Evolutionary conservation across 2,113 vertebrate species (phyloP).

Genomic region (Misgurnus mizolepis): DNA sequence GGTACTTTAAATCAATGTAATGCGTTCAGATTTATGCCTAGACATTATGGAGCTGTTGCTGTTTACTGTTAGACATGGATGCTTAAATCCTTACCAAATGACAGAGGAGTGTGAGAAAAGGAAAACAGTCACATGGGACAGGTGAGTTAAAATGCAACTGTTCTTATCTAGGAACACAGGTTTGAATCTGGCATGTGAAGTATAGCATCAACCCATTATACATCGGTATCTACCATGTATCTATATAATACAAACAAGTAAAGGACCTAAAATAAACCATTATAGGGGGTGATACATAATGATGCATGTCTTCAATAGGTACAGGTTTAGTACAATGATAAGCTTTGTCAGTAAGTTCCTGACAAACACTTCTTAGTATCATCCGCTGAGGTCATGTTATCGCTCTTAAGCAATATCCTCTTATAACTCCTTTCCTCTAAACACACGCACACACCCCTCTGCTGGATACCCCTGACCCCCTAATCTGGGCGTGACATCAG

Average conservation of each 20-base stretch:
- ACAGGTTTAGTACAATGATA: not conserved
- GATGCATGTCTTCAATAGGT: not conserved
- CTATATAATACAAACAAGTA: no score
- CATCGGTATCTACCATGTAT: no score
- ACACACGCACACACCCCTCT: constrained; percentile 32
- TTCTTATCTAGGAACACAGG: not conserved
- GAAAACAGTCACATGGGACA: not conserved
- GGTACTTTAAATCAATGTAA: constrained; percentile 50
- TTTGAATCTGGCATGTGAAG: no score
- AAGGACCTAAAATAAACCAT: no score
- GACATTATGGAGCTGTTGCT: not conserved
- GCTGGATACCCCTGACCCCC: constrained; percentile 43
- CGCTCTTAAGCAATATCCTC: constrained; percentile 48
- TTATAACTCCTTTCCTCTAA: not conserved
- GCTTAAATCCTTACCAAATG: constrained; percentile 9
- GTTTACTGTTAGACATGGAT: constrained; percentile 44
- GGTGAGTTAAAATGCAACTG: not conserved
- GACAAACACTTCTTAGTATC: constrained; percentile 7
- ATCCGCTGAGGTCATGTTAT: constrained; percentile 6
- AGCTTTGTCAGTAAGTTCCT: not conserved
- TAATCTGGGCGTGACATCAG: constrained; percentile 57
- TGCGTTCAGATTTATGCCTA: constrained; percentile 30
- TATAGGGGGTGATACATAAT: not conserved
- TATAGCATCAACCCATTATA: no score
- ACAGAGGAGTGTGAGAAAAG: not conserved